These are phyloP conservation scores for Asarcornis scutulata DNA, from an alignment of 2,113 vertebrate genomes.

Conservation along the genomic window DNA sequence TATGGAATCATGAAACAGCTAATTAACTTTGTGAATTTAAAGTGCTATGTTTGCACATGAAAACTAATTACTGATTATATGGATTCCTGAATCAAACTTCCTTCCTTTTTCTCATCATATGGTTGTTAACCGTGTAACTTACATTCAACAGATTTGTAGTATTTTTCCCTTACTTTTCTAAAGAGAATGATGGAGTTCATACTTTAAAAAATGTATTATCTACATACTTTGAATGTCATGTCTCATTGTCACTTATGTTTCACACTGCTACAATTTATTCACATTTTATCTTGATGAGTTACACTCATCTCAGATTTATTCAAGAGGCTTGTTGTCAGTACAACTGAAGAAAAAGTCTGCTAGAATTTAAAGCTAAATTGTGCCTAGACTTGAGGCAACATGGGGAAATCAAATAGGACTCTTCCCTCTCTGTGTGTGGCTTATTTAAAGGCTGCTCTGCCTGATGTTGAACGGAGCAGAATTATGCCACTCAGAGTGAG, in stretches of 20 bases:
- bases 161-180: not conserved
- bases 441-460: not conserved
- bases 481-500: accelerated
- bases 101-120: not conserved
- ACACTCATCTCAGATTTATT: not conserved
- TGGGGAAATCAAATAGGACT: not conserved
- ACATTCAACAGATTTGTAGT: not conserved
- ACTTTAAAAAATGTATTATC: not conserved
- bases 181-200: not conserved
- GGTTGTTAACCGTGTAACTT: not conserved
- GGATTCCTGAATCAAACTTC: slow-evolving; percentile 5
- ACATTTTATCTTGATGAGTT: not conserved
- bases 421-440: not conserved
- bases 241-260: not conserved
- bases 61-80: slow-evolving; percentile 63
- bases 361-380: not conserved
- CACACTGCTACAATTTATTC: not conserved
- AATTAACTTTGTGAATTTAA: slow-evolving; percentile 69
- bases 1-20: slow-evolving; percentile 52
- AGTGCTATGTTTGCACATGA: slow-evolving; percentile 42
- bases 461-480: not conserved
- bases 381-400: not conserved
- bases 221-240: not conserved
- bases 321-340: not conserved
- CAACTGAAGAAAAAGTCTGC: not conserved